A percentile compares a stretch with the other conserved stretches of the same genome.
Conservation (phyloP, 2,113 vertebrate species). For the Chaetops frenatus region DNA sequence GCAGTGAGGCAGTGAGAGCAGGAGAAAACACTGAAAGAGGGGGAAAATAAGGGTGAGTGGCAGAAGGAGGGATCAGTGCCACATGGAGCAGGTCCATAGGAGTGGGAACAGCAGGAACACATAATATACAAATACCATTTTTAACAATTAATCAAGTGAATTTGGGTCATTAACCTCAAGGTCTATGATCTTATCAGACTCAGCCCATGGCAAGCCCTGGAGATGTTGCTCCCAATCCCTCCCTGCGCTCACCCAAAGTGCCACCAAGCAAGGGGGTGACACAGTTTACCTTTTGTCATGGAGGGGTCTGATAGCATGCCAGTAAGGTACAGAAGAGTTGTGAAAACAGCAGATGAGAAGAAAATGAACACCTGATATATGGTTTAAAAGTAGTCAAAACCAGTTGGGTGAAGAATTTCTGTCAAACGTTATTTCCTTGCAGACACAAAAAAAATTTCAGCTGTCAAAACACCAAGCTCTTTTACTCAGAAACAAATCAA, state of each 20-base stretch:
- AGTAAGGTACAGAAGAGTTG: background rate
- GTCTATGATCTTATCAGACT: background rate
- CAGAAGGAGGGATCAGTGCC: background rate
- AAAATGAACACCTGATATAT: background rate
- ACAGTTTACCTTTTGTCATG: background rate
- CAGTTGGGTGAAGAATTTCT: background rate
- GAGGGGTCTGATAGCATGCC: background rate
- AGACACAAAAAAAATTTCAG: background rate
- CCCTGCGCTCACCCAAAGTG: background rate
- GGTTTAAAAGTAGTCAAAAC: background rate
- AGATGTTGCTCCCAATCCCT: background rate
- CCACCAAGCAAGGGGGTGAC: background rate
- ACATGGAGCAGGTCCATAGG: fast-evolving
- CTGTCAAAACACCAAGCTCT: slow-evolving; percentile 44
- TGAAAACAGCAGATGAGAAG: background rate
- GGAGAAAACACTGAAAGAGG: background rate
- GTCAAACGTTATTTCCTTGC: background rate
- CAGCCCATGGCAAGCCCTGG: background rate
- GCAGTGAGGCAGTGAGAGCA: background rate
- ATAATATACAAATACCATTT: background rate
- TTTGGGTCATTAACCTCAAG: background rate
- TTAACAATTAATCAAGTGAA: background rate
- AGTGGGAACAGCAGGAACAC: background rate
- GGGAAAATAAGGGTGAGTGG: background rate
- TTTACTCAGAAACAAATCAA: slow-evolving; percentile 37